phyloP scores from a whole-genome alignment of 2,888 invertebrate genomes.

The Dugesia japonica region DNA sequence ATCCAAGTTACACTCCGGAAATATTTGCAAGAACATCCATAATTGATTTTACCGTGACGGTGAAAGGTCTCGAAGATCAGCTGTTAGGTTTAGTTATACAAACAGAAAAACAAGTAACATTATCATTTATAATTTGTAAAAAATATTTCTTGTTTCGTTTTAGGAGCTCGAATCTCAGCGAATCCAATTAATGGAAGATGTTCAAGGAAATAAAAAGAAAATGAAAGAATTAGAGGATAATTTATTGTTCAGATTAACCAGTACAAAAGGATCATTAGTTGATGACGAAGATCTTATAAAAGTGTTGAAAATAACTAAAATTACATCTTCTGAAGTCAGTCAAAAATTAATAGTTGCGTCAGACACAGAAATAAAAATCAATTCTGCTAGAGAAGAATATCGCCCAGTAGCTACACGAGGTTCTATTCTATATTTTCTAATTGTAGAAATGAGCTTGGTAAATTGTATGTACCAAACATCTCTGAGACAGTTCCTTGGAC shows the following conservation, averaged over 20 bases:
- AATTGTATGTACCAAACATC: conserved; percentile 93
- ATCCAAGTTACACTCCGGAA: conserved; percentile 88
- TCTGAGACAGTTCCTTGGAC: conserved; percentile 72
- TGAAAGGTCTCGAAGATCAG: conserved; percentile 85
- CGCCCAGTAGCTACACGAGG: conserved; percentile 81
- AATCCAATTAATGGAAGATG: conserved; percentile 77
- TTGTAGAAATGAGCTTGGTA: conserved; percentile 89
- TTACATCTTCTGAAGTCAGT: conserved; percentile 58
- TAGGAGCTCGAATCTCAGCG: conserved; percentile 78
- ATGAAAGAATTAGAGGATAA: conserved; percentile 90
- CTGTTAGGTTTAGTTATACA: conserved; percentile 73
- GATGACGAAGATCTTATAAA: conserved; percentile 84
- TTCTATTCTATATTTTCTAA: conserved; percentile 79
- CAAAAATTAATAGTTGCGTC: conserved; percentile 57
- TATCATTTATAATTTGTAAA: background rate
- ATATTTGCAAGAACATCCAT: conserved; percentile 87
- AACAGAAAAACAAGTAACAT: conserved; percentile 66
- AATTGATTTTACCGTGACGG: conserved; percentile 89
- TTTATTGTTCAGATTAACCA: conserved; percentile 70
- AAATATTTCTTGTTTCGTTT: too few species aligned
- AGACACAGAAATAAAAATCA: conserved; percentile 54
- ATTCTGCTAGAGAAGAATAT: conserved; percentile 79
- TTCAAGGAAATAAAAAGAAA: conserved; percentile 80
- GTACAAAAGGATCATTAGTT: conserved; percentile 72
- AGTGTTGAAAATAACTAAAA: conserved; percentile 68